phyloP scores from a whole-genome alignment of 2,113 vertebrate genomes.

The Chloropsis hardwickii region DNA sequence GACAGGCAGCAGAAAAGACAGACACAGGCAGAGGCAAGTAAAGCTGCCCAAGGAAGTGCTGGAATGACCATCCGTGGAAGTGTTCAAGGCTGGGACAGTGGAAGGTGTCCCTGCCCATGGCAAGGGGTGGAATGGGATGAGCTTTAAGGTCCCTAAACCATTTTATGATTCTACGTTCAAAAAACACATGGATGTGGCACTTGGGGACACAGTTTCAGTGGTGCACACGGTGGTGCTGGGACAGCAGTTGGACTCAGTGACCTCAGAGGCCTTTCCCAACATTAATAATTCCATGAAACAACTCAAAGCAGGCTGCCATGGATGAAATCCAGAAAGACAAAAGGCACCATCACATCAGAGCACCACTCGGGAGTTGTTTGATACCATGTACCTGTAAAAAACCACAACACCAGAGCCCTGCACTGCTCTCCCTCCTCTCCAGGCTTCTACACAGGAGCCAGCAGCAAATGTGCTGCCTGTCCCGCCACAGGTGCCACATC shows the following conservation, averaged over 20 bases:
- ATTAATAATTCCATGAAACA: background rate
- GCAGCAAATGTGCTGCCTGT: background rate
- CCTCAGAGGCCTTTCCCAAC: background rate
- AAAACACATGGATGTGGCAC: accelerated
- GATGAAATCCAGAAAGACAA: background rate
- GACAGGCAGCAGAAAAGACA: background rate
- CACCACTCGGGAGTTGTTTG: accelerated
- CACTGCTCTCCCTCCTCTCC: background rate
- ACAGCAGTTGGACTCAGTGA: background rate
- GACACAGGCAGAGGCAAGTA: background rate
- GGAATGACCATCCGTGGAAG: background rate
- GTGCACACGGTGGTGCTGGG: background rate
- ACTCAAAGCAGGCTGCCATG: background rate
- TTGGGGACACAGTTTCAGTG: background rate
- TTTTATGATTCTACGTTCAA: background rate
- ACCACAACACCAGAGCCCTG: background rate
- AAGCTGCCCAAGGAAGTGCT: background rate
- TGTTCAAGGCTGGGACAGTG: background rate
- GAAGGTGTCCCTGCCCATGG: background rate
- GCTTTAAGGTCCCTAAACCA: background rate
- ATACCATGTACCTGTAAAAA: background rate
- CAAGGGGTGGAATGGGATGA: background rate
- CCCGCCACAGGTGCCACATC: background rate
- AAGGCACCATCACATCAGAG: background rate
- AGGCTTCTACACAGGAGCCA: background rate